These are phyloP conservation scores for Paraplagusia blochii DNA, from an alignment of 2,113 vertebrate species.

Conservation along the genomic window DNA sequence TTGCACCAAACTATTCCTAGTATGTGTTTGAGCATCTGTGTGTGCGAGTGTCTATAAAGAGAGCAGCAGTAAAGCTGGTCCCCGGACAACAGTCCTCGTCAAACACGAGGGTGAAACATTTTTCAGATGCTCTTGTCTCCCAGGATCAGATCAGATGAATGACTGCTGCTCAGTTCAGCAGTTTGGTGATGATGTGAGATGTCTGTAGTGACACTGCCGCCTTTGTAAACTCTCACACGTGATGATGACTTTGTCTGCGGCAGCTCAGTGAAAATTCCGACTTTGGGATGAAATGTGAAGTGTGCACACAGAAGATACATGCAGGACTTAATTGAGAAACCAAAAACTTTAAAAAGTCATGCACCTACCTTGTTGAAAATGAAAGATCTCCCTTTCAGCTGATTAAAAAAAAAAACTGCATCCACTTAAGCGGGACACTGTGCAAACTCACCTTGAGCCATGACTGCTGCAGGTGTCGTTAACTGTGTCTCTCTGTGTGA, in stretches of 20 bases:
- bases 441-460: conserved; percentile 55
- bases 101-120: conserved; percentile 19
- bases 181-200: background rate
- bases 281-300: too few species aligned
- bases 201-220: background rate
- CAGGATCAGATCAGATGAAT: background rate
- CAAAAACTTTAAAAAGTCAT: too few species aligned
- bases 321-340: too few species aligned
- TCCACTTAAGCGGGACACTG: background rate
- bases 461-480: conserved; percentile 27
- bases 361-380: background rate
- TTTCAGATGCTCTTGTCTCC: conserved; percentile 1
- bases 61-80: conserved; percentile 21
- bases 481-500: background rate
- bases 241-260: background rate
- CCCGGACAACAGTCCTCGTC: conserved; percentile 9
- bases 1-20: conserved; percentile 17
- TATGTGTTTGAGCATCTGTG: background rate
- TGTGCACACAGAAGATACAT: too few species aligned
- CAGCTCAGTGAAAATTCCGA: too few species aligned
- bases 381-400: background rate
- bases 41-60: conserved; percentile 19
- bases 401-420: background rate
- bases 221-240: background rate
- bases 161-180: background rate